Evolutionary conservation across 2,113 vertebrate genomes (phyloP).

Genomic region (Spea bombifrons): DNA sequence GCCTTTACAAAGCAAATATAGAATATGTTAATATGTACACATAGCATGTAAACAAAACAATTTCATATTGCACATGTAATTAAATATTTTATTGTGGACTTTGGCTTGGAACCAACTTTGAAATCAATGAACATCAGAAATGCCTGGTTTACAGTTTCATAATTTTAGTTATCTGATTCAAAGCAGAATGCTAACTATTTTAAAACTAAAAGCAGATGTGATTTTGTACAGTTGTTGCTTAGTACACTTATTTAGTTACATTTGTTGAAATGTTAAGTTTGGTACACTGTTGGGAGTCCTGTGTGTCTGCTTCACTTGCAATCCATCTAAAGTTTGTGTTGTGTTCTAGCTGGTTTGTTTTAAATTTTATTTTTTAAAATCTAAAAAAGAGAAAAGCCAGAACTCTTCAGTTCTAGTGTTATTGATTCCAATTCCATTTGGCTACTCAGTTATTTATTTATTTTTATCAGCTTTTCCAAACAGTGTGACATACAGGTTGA

Average conservation of each 20-base stretch:
- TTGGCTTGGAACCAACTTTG: constrained; percentile 10
- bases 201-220: constrained; percentile 41
- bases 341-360: neutral
- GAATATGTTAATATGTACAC: constrained; percentile 2
- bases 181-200: constrained; percentile 11
- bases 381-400: neutral
- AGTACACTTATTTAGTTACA: constrained; percentile 42
- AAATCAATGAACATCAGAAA: constrained; percentile 17
- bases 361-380: constrained; percentile 18
- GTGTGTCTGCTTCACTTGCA: constrained; percentile 21
- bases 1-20: constrained; percentile 58
- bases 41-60: neutral
- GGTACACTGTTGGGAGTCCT: constrained; percentile 34
- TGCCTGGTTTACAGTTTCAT: constrained; percentile 24
- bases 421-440: neutral
- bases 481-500: too few species aligned
- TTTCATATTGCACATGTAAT: constrained; percentile 3
- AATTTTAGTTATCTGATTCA: constrained; percentile 39
- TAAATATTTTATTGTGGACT: constrained; percentile 17
- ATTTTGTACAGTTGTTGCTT: constrained; percentile 25
- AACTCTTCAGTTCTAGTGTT: too few species aligned
- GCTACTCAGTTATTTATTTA: neutral
- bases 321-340: constrained; percentile 23
- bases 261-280: constrained; percentile 41
- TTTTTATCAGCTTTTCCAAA: too few species aligned